Evolutionary conservation across 2,113 vertebrate species (phyloP).

Genomic region (Shinisaurus crocodilurus): DNA sequence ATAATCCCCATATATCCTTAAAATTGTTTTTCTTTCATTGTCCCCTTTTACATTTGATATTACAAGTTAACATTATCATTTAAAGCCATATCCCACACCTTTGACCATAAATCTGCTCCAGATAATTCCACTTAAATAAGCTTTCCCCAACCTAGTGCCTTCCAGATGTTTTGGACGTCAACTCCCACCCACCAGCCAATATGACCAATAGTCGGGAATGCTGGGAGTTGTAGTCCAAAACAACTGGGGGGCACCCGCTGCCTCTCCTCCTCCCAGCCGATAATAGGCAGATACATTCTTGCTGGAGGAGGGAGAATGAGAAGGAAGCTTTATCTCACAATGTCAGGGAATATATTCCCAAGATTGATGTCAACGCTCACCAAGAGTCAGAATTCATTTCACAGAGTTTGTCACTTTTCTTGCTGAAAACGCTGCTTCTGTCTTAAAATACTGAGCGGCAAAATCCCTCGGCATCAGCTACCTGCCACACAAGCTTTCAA

Average conservation of each 20-base stretch:
- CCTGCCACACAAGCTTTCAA: slow-evolving; percentile 48
- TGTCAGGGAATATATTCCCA: slow-evolving; percentile 38
- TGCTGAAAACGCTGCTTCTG: slow-evolving; percentile 65
- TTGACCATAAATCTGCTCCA: background rate
- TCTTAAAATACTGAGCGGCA: slow-evolving; percentile 59
- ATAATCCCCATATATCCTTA: no score
- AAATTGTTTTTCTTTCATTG: no score
- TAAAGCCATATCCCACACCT: no score
- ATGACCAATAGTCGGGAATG: no score
- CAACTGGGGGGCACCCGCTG: background rate
- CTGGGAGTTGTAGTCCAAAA: no score
- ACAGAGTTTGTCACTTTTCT: slow-evolving; percentile 60
- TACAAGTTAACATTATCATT: no score
- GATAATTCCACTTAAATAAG: background rate
- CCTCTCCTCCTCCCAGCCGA: background rate
- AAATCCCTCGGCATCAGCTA: slow-evolving; percentile 51
- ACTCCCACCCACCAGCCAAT: no score
- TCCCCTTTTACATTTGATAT: no score
- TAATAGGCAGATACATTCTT: background rate
- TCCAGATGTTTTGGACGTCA: no score
- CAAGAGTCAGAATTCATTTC: slow-evolving; percentile 53
- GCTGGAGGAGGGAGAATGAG: background rate
- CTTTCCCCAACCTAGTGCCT: no score
- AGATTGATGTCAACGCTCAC: slow-evolving; percentile 54
- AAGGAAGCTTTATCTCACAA: slow-evolving; percentile 21